Conservation (phyloP, 2,888 invertebrate species). For the Orthosia cruda region DNA sequence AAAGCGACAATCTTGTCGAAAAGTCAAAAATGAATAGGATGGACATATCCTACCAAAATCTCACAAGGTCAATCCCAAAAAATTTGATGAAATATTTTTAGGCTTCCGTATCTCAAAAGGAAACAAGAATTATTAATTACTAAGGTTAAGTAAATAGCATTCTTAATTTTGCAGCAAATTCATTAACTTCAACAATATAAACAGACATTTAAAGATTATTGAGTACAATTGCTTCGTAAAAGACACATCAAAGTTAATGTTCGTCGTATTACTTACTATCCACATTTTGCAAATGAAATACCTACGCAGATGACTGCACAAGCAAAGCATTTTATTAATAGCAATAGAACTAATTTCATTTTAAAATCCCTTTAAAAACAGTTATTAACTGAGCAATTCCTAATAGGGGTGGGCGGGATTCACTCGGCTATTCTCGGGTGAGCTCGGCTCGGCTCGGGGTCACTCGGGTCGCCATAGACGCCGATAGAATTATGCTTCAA, state of each 20-base stretch:
- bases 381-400: conserved; percentile 77
- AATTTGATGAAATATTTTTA: no score
- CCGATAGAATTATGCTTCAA: conserved; percentile 88
- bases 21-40: not conserved
- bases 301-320: conserved; percentile 29
- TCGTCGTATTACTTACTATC: conserved; percentile 22
- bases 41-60: not conserved
- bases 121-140: conserved; percentile 6
- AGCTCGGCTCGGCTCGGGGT: conserved; percentile 69
- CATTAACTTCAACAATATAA: conserved; percentile 9
- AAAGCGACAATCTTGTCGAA: not conserved
- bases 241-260: conserved; percentile 43
- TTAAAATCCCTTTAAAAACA: conserved; percentile 73
- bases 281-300: conserved; percentile 30
- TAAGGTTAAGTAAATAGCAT: conserved; percentile 22
- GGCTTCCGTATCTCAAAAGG: no score
- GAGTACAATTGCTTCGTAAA: conserved; percentile 37
- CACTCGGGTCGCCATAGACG: conserved; percentile 74
- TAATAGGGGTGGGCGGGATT: conserved; percentile 81
- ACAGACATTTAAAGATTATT: conserved; percentile 28
- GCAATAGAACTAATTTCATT: conserved; percentile 68
- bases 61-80: not conserved
- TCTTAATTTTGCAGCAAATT: conserved; percentile 1
- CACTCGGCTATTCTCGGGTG: conserved; percentile 72
- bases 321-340: conserved; percentile 35